Base-by-base conservation (phyloP, 2,888 invertebrate genomes). In the Drosophila mulleri region DNA sequence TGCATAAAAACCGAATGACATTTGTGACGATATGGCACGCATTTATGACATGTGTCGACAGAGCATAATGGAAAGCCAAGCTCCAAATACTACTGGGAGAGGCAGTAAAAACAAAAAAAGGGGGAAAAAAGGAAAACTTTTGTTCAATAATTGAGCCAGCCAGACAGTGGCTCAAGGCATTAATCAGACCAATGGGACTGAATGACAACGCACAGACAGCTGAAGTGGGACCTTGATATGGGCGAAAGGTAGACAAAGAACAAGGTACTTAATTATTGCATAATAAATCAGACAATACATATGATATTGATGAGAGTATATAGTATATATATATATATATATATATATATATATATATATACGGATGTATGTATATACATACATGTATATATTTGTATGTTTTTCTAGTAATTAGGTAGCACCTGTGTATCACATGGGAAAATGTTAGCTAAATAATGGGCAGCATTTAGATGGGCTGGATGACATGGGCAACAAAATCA, bases 211-310 rank as follows among this genome's bases (percentile, higher is more conserved):
- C 56, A 50, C 41, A 41, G 52, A 78, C 65, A 56, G 50, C 57
- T 29, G 52, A 37, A 11, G 18, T 18, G 57, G 26, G 39, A 58
- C 61, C 76, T 60, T 63, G 59, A 64, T 37, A 37, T 37, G 29
- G 26, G 16, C 0, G 35, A 42, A 44, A 37, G 50, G 67, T 59
- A 67, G 78, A 72, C 67, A 67, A 29, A 14, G 47, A 20, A 67
- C 48, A 52, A 59, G 69, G 66, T 72, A 74, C 58, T 74, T 80
- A 78, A 86, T 89, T 89, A 82, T 68, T 75, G 85, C 85, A 85
- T 89, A 89, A 78, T 84, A 75, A 82, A 85, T 89, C 69, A 62
- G 42, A 58, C 26, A 26, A 35, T 52, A 16, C 45, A 64, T 67
- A 50, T 47, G 52, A 54, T 71, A 83, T 80, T 72, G 81, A 84